Evolutionary conservation across 2,113 vertebrate genomes (phyloP), one percentile per base, ranked within the genome.

Genomic region (Chrysemys picta): DNA sequence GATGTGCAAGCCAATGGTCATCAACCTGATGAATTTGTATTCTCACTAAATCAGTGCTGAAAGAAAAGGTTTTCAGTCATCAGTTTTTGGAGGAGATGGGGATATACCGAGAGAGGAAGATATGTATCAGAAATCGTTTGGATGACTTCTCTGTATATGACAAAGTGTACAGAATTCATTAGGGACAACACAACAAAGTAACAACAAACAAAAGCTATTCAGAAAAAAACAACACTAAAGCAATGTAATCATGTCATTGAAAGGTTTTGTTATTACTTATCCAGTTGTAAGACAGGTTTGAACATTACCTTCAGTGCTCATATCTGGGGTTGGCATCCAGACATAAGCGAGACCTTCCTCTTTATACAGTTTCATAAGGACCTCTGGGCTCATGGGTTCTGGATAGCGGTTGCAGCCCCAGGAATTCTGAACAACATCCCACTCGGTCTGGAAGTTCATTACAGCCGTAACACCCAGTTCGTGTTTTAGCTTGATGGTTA

Each of bases 371-470:
- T 97, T 98, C 97, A 98, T 99, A 98, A 99, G 99, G 75, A 98
- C 98, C 89, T 99, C 99, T 0, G 99, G 98, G 52, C 95, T 99
- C 99, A 99, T 99, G 91, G 98, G 96, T 29, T 99, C 99, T 0
- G 96, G 96, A 96, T 99, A 98, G 85, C 98, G 98, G 92, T 99
- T 98, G 97, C 99, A 99, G 82, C 99, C 99, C 19, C 98, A 97
- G 8, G 99, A 99, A 97, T 99, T 99, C 97, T 99, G 99, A 38
- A 99, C 91, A 79, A 99, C 97, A 62, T 99, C 99, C 98, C 97
- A 98, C 92, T 99, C 99, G 0, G 99, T 99, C 98, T 99, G 99
- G 98, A 99, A 99, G 98, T 99, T 99, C 98, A 99, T 99, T 79
- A 99, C 98, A 4, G 99, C 99, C 0, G 99, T 99, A 87, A 99